Evolutionary conservation across 1,140 invertebrate genomes (phyloP).

Genomic region (Nixonia krombeini): DNA sequence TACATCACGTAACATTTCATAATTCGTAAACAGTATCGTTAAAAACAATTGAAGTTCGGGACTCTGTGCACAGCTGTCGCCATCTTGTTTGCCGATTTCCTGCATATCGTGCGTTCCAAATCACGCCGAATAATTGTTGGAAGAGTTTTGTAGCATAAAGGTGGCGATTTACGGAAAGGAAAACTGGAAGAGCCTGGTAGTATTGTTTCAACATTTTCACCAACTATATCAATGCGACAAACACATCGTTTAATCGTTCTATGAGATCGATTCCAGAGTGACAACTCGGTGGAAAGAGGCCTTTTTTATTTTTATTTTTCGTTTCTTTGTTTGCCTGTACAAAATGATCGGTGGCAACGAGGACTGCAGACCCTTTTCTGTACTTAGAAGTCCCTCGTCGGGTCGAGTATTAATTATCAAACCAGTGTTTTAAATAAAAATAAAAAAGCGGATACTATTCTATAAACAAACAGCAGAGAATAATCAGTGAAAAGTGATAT

Average conservation of each 20-base stretch:
- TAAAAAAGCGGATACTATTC: no score
- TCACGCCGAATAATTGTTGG: neutral
- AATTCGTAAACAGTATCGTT: neutral
- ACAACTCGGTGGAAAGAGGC: constrained; percentile 34
- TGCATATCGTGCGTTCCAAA: neutral
- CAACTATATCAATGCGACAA: constrained; percentile 18
- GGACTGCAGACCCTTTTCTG: constrained; percentile 61
- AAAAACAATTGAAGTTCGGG: neutral
- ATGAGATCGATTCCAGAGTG: constrained; percentile 46
- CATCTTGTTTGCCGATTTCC: constrained; percentile 2
- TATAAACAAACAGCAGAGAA: no score
- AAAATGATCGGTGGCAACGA: constrained; percentile 61
- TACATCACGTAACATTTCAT: neutral
- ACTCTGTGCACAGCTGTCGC: neutral
- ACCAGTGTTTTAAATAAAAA: neutral
- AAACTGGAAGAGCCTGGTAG: neutral
- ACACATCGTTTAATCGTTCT: constrained; percentile 1
- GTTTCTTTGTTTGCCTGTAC: constrained; percentile 53
- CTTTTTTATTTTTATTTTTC: constrained; percentile 58
- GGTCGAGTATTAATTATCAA: constrained; percentile 40
- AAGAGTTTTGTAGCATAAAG: neutral
- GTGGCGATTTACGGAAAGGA: neutral
- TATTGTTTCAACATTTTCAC: neutral
- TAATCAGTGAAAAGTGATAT: no score
- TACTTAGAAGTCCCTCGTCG: constrained; percentile 68